Evolutionary conservation across 1,140 invertebrate genomes (phyloP).

Genomic region (Penaeus japonicus): DNA sequence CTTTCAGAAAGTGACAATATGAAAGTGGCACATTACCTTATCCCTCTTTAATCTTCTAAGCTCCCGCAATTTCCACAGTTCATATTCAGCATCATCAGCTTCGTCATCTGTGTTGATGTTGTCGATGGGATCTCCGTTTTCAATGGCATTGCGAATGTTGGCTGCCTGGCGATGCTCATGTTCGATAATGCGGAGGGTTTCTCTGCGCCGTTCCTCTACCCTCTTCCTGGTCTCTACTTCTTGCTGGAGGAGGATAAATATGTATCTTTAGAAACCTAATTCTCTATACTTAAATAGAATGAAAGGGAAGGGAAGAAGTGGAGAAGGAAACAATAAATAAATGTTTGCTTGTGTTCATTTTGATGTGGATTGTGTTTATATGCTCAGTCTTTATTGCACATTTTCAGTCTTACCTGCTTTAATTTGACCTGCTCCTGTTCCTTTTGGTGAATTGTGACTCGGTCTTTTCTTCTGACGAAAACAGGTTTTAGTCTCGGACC

Average conservation of each 20-base stretch:
- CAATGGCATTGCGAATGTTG: neutral
- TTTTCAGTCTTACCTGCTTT: constrained; percentile 70
- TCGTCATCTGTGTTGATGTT: constrained; percentile 97
- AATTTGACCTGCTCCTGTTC: constrained; percentile 87
- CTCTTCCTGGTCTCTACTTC: constrained; percentile 80
- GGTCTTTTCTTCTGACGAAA: constrained; percentile 93
- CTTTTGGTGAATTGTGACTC: constrained; percentile 93
- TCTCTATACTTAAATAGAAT: neutral
- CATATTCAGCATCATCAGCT: constrained; percentile 97
- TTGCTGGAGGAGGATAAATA: constrained; percentile 59
- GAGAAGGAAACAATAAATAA: neutral
- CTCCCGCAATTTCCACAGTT: constrained; percentile 97
- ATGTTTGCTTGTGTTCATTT: too few species aligned
- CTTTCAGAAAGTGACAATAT: neutral
- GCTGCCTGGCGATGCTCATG: constrained; percentile 46
- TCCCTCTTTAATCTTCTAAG: constrained; percentile 95
- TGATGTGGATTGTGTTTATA: too few species aligned
- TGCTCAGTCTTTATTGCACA: too few species aligned
- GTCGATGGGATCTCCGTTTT: constrained; percentile 68
- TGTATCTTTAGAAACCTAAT: neutral
- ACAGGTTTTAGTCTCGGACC: constrained; percentile 93
- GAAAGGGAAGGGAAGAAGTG: neutral
- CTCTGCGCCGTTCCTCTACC: constrained; percentile 81
- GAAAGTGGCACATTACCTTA: constrained; percentile 79
- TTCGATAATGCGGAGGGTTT: constrained; percentile 78